Base-by-base conservation (phyloP, 1,140 invertebrate species). In the Plodia interpunctella region DNA sequence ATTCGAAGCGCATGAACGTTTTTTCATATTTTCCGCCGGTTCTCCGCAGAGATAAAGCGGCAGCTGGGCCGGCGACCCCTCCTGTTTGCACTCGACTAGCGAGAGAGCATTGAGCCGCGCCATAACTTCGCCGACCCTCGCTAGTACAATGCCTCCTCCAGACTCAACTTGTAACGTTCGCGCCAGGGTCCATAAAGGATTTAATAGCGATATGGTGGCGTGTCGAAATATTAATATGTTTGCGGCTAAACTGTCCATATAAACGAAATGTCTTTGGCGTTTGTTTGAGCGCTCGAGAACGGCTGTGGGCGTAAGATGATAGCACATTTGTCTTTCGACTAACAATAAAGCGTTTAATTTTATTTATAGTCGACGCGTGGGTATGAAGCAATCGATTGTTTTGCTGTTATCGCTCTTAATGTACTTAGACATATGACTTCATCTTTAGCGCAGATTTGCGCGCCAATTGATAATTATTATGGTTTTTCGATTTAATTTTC, bases 201-300 rank as follows among this genome's bases (percentile, higher is more conserved):
- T 82, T 85, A 83, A 87, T 83, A 72, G 73, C 72, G 69, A 78
- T 71, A 76, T 83, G 69, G 70, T 83, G 69, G 70, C 80, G 78
- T 84, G 81, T 80, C 78, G 74, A 81, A 87, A 85, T 80, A 87
- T 82, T 81, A 83, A 84, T 84, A 81, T 81, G 70, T 71, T 72
- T 73, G 76, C 74, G 72, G 78, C 63, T 74, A 72, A 77, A 77
- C 71, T 74, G 71, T 68, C 69, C 67, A 65, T 66, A 74, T 69
- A 76, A 73, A 76, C 69, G 68, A 54, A 66, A 63, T 72, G 72
- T 76, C 67, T 73, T 61, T 50, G 49, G 59, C 63, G 59, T 59
- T 59, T 59, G 56, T 59, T 35, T 25, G 55, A 20, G 20, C 20
- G 55, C 55, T 35, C 21, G 60, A 5, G 51, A 25, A 56, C 20